phyloP scores from a whole-genome alignment of 2,797 vertebrate genomes.

The Bothrops alternatus region DNA sequence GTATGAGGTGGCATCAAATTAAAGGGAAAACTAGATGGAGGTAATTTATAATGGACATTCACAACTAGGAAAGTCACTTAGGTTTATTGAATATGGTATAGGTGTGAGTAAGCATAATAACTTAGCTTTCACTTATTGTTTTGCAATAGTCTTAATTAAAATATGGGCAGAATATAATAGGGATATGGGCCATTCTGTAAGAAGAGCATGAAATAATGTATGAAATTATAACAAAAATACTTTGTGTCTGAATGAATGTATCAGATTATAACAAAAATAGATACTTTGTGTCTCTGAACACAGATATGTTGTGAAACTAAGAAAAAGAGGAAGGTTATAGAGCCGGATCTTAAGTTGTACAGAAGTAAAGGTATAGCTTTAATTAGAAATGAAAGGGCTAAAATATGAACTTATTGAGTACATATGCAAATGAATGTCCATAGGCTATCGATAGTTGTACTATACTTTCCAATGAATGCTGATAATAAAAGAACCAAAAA shows the following conservation, averaged over 20 bases:
- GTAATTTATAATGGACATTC: neutral
- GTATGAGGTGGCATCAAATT: neutral
- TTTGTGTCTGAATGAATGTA: neutral
- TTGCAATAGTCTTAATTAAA: neutral
- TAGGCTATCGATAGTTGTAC: neutral
- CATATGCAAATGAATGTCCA: neutral
- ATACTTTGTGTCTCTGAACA: neutral
- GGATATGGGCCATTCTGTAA: neutral
- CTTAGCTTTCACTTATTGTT: neutral
- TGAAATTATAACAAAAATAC: neutral
- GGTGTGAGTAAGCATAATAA: neutral
- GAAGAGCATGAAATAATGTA: neutral
- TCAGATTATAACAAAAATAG: neutral
- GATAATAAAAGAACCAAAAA: neutral
- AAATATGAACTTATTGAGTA: neutral
- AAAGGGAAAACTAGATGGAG: neutral
- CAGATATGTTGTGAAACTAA: neutral
- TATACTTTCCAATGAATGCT: neutral
- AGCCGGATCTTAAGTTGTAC: neutral
- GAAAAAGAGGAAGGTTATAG: neutral
- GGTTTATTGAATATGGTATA: neutral
- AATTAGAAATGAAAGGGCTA: neutral
- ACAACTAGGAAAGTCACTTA: neutral
- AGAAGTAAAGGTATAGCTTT: neutral
- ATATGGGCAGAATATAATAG: neutral